phyloP scores from a whole-genome alignment of 1,140 invertebrate species.

The Megalonaias nervosa region DNA sequence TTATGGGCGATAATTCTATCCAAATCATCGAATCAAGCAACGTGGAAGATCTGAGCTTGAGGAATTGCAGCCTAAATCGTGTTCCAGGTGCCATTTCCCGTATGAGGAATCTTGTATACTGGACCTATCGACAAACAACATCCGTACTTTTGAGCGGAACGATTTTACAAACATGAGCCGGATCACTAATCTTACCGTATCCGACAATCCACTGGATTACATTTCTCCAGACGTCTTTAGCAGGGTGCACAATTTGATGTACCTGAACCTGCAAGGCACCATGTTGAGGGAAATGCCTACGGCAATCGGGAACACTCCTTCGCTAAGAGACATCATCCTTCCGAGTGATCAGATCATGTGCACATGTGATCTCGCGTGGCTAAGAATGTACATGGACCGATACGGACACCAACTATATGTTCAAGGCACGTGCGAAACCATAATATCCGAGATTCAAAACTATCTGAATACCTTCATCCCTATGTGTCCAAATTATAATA shows the following conservation, averaged over 20 bases:
- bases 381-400: conserved; percentile 24
- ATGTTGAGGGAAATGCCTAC: conserved; percentile 25
- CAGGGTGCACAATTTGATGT: conserved; percentile 4
- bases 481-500: conserved; percentile 19
- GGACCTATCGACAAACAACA: conserved; percentile 23
- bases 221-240: conserved; percentile 31
- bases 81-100: conserved; percentile 33
- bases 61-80: conserved; percentile 25
- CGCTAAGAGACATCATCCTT: conserved; percentile 8
- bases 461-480: conserved; percentile 13
- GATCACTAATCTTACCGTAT: conserved; percentile 11
- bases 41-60: conserved; percentile 14
- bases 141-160: conserved; percentile 32
- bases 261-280: conserved; percentile 22
- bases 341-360: conserved; percentile 26
- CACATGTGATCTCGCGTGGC: conserved; percentile 29
- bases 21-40: conserved; percentile 8
- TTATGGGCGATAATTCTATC: conserved; percentile 27
- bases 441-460: conserved; percentile 2
- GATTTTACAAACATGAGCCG: conserved; percentile 25
- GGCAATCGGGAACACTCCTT: conserved; percentile 17
- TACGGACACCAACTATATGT: conserved; percentile 13
- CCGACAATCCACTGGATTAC: conserved; percentile 25
- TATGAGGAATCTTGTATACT: conserved; percentile 20
- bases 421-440: conserved; percentile 30